Percentiles rank a stretch among this genome's conserved stretches.
These are phyloP conservation scores for Eutolmus rufibarbis DNA, from an alignment of 2,888 invertebrate species.

Conservation along the genomic window DNA sequence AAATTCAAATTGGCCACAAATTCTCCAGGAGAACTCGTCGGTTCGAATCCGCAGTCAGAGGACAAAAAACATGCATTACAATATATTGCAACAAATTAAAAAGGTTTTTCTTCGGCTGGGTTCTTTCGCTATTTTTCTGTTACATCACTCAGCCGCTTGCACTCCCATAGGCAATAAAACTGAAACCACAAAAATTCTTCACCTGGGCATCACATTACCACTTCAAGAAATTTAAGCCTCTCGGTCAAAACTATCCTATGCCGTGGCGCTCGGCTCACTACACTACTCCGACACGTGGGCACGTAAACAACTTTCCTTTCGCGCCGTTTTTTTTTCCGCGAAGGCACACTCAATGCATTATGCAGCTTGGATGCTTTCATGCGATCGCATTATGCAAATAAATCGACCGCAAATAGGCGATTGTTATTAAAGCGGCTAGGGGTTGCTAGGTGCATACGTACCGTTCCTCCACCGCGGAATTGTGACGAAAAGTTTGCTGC, in stretches of 20 bases:
- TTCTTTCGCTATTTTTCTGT: not conserved
- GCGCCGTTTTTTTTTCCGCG: not conserved
- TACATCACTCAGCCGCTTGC: not conserved
- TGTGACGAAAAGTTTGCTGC: slow-evolving; percentile 80
- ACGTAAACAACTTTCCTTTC: not conserved
- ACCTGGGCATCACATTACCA: not conserved
- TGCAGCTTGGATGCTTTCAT: not conserved
- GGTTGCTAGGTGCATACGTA: slow-evolving; percentile 60
- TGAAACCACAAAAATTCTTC: slow-evolving; percentile 12
- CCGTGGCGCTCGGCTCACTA: not conserved
- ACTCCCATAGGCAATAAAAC: not conserved
- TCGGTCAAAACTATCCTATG: not conserved
- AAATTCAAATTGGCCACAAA: not conserved
- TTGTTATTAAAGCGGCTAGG: not conserved
- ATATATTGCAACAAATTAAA: not conserved
- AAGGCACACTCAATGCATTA: not conserved
- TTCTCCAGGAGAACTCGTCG: not conserved
- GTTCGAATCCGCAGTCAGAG: not conserved
- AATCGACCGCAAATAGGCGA: not conserved
- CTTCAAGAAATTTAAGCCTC: not conserved
- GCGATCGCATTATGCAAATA: not conserved
- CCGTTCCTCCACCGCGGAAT: slow-evolving; percentile 83
- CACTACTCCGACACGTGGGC: not conserved
- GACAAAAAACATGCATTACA: not conserved
- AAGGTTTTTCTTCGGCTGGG: not conserved